phyloP scores from a whole-genome alignment of 2,888 invertebrate species.

The Phyto melanocephala region DNA sequence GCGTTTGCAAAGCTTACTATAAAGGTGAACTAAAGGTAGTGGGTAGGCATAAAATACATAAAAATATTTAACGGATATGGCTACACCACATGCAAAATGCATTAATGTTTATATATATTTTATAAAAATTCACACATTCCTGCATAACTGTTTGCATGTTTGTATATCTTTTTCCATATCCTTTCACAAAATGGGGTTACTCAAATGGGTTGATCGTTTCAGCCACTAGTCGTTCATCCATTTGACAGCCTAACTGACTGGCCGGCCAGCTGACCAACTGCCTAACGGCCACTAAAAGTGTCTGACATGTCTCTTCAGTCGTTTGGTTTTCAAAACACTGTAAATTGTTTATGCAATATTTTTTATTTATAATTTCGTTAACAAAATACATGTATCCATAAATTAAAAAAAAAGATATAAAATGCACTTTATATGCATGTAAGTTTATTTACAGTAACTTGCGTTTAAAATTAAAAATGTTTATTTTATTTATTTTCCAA shows the following conservation, averaged over 20 bases:
- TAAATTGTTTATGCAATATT: slow-evolving; percentile 65
- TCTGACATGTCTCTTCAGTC: slow-evolving; percentile 67
- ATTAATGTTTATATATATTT: not conserved
- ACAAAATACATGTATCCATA: slow-evolving; percentile 30
- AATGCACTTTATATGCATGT: not conserved
- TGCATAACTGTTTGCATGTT: slow-evolving; percentile 2
- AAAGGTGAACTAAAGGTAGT: slow-evolving; percentile 6
- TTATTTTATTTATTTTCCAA: slow-evolving; percentile 25
- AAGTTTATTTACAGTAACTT: slow-evolving; percentile 20
- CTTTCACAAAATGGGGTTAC: not conserved
- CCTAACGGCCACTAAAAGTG: slow-evolving; percentile 24
- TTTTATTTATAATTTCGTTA: slow-evolving; percentile 21
- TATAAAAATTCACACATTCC: not conserved
- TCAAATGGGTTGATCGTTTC: not conserved
- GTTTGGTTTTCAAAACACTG: slow-evolving; percentile 60
- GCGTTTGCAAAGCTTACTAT: not conserved
- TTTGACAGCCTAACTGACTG: not conserved
- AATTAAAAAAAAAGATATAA: slow-evolving; percentile 24
- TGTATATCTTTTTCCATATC: not conserved
- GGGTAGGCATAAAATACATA: slow-evolving; percentile 25
- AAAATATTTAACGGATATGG: slow-evolving; percentile 54
- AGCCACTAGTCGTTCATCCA: not conserved
- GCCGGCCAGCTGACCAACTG: not conserved
- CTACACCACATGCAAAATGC: not conserved
- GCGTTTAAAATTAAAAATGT: slow-evolving; percentile 43